Percentiles rank a stretch among this genome's conserved stretches.
phyloP scores from a whole-genome alignment of 2,797 vertebrate genomes.

The Hylomyscus alleni region DNA sequence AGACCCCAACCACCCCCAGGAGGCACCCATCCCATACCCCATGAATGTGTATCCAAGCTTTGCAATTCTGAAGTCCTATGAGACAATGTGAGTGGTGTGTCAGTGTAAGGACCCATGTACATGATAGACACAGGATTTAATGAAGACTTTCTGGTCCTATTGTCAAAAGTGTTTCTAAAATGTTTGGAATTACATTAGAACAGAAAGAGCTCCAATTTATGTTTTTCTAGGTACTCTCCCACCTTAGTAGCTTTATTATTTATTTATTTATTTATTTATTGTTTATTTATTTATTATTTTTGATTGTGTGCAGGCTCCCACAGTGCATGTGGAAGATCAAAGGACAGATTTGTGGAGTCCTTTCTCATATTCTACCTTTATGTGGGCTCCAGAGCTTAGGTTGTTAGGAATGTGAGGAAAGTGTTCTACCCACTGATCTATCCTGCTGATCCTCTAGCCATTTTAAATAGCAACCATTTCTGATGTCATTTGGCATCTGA shows the following conservation, averaged over 20 bases:
- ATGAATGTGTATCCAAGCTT: rapidly evolving
- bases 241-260: not conserved
- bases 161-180: slow-evolving; percentile 15
- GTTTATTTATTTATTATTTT: not conserved
- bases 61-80: not conserved
- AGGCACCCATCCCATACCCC: too few species aligned
- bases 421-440: not conserved
- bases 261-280: not conserved
- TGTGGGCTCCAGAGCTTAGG: not conserved
- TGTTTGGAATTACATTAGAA: not conserved
- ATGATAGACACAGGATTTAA: not conserved
- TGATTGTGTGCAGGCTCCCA: not conserved
- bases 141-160: not conserved
- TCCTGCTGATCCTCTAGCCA: not conserved
- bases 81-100: not conserved
- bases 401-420: too few species aligned
- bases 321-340: not conserved
- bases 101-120: not conserved
- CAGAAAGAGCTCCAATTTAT: not conserved
- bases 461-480: not conserved
- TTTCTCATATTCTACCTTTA: not conserved
- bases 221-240: not conserved
- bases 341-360: not conserved
- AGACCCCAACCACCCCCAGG: not conserved
- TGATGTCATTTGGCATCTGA: not conserved